Percentiles rank a stretch among this genome's conserved stretches.
Conservation (phyloP, 2,888 invertebrate species). For the Plusia festucae region DNA sequence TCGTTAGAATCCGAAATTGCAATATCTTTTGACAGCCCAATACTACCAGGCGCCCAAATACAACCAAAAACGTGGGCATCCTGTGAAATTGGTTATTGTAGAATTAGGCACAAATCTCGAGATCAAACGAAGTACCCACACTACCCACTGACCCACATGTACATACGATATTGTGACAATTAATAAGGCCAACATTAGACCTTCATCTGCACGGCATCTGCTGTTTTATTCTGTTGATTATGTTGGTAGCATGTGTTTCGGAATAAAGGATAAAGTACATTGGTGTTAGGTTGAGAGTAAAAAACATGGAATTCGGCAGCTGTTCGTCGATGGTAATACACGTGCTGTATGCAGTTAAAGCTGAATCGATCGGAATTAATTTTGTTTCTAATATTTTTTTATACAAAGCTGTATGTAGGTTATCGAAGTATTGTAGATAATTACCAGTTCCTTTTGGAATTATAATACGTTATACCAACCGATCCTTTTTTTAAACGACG, state of each 20-base stretch:
- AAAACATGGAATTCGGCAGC: constrained; percentile 6
- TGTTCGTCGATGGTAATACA: not conserved
- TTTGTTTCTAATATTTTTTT: too few relatives aligned
- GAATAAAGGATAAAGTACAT: not conserved
- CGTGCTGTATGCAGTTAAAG: not conserved
- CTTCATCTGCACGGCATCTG: constrained; percentile 2
- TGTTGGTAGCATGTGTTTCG: not conserved
- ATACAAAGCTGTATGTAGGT: too few relatives aligned
- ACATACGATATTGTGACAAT: constrained; percentile 2
- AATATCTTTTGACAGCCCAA: not conserved
- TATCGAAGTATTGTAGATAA: too few relatives aligned
- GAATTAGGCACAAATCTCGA: not conserved
- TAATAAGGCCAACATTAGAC: not conserved
- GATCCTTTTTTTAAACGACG: too few relatives aligned
- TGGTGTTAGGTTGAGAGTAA: not conserved
- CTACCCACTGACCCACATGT: not conserved
- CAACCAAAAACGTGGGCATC: not conserved
- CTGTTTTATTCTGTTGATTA: constrained; percentile 1
- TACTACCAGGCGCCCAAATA: not conserved
- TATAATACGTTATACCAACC: too few relatives aligned
- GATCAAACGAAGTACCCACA: not conserved
- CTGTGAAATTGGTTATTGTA: not conserved
- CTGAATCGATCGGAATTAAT: not conserved
- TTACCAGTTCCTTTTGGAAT: too few relatives aligned
- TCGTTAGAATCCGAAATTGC: not conserved